Base-by-base conservation (phyloP, 2,113 vertebrate species). In the Patagioenas fasciata region DNA sequence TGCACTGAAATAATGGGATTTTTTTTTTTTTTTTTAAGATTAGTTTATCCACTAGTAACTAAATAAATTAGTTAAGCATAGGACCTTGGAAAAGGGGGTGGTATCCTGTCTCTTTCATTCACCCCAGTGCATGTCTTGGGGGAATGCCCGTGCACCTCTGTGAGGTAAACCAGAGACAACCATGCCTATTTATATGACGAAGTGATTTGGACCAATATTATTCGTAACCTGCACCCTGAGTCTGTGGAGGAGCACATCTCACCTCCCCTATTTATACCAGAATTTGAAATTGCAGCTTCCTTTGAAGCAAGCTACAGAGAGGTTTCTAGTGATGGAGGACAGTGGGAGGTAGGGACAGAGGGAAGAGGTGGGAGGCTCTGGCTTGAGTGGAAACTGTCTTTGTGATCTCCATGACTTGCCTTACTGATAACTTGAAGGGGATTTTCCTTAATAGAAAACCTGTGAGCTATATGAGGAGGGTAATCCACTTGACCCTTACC, bases 401-500 rank as follows among this genome's bases (percentile, higher is more conserved):
- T 2, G 6, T 36, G 47, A 62, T 88, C 31, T 77, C 67, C 66
- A 3, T 51, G 53, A 60, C 56, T 74, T 77, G 44, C 79, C 40
- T 74, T 67, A 86, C 75, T 66, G 56, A 51, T 47, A 89, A 51
- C 15, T 56, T 61, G 58, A 86, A 29, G 23, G 51, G 20, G 60
- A 88, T 94, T 96, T 95, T 92, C 77, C 70, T 47, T 42, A 60
- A 56, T 13, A 86, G 85, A 91, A 91, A 78, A 95, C 80, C 80
- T 84, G 67, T 54, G 80, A 94, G 85, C 85, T 93, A 78, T 47
- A 77, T 23, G 77, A 93, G 85, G 42, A 89, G 80, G 51, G 25
- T 80, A 88, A 96, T 91, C 85, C 91, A 80, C 80, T 91, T 94
- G 90, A 93, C 67, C 73, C 67, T 80, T 78, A 81, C 57, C 53